Conservation (phyloP, 2,888 invertebrate species). For the Hemicrepidius hirtus region DNA sequence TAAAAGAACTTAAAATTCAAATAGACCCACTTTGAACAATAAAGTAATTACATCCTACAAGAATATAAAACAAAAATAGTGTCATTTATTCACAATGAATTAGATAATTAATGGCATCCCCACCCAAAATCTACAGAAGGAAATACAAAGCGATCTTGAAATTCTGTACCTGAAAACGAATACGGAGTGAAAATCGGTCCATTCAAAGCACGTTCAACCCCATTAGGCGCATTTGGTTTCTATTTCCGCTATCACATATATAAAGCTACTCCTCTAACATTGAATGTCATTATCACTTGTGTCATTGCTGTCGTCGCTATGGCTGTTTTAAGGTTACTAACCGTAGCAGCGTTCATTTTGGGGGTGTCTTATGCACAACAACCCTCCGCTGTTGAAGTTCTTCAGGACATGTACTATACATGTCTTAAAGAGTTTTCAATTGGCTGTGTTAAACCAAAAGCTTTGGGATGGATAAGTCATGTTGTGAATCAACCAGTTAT, state of each 20-base stretch:
- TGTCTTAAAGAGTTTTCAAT: constrained; percentile 82
- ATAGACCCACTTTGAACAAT: no score
- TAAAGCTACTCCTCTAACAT: constrained; percentile 62
- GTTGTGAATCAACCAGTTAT: constrained; percentile 82
- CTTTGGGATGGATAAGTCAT: constrained; percentile 83
- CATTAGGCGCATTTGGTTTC: constrained; percentile 69
- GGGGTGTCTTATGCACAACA: constrained; percentile 55
- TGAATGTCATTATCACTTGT: constrained; percentile 54
- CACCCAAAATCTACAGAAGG: background rate
- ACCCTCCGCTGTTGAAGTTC: constrained; percentile 78
- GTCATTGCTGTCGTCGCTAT: constrained; percentile 44
- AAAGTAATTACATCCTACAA: no score
- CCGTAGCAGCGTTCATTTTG: constrained; percentile 32
- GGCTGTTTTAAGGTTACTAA: constrained; percentile 43
- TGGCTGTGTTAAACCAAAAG: constrained; percentile 86
- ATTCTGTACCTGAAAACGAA: constrained; percentile 49
- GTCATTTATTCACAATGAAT: background rate
- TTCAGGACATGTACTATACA: constrained; percentile 79
- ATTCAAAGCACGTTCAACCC: constrained; percentile 69
- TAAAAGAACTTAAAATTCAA: no score
- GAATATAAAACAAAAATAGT: no score
- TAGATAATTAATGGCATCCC: background rate
- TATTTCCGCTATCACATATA: constrained; percentile 69
- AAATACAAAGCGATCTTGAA: constrained; percentile 37
- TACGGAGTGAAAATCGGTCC: constrained; percentile 42